These are phyloP conservation scores for Stratiomys singularior DNA, from an alignment of 2,888 invertebrate genomes.

Conservation along the genomic window DNA sequence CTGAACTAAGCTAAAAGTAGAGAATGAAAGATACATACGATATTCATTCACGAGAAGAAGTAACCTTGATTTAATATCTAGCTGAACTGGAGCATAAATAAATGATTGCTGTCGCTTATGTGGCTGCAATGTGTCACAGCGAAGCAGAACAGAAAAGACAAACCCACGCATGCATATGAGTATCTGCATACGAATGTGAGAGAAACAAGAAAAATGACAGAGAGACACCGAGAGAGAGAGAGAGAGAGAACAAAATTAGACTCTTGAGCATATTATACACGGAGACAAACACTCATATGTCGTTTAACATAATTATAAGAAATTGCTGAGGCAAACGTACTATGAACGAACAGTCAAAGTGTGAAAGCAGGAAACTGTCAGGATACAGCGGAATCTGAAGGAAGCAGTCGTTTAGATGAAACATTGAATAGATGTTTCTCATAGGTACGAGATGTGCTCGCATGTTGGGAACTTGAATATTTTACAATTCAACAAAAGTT, in stretches of 20 bases:
- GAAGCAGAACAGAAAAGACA: background rate
- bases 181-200: background rate
- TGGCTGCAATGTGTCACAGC: slow-evolving; percentile 40
- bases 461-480: too few relatives aligned
- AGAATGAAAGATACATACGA: background rate
- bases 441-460: too few relatives aligned
- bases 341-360: background rate
- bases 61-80: slow-evolving; percentile 50
- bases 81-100: slow-evolving; percentile 49
- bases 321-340: slow-evolving; percentile 41
- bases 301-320: slow-evolving; percentile 47
- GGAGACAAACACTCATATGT: background rate
- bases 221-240: background rate
- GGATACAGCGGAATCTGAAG: background rate
- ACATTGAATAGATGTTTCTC: too few relatives aligned
- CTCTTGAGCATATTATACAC: too few relatives aligned
- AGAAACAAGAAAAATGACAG: background rate
- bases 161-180: background rate
- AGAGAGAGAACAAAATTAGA: background rate
- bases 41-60: background rate
- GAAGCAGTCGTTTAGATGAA: background rate
- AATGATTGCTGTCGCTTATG: slow-evolving; percentile 48
- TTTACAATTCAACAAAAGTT: too few relatives aligned
- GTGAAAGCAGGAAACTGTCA: background rate
- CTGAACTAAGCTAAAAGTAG: background rate